Conservation (phyloP, 2,113 vertebrate species). For the Entelurus aequoreus region DNA sequence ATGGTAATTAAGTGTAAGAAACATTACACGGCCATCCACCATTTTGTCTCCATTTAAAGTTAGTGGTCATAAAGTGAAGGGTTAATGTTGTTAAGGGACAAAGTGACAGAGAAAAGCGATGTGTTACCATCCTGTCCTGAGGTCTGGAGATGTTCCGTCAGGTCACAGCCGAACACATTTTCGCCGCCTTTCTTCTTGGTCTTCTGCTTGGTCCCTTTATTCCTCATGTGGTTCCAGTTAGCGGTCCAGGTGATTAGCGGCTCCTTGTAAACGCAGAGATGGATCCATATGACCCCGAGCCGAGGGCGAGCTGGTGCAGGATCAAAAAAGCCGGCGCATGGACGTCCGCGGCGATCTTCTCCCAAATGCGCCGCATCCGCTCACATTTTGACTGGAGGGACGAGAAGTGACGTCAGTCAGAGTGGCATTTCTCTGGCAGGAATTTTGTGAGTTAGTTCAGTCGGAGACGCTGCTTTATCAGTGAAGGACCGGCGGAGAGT, state of each 20-base stretch:
- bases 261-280: slow-evolving; percentile 40
- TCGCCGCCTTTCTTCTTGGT: slow-evolving; percentile 89
- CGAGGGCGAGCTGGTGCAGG: slow-evolving; percentile 14
- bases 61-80: neutral
- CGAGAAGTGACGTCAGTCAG: slow-evolving; percentile 66
- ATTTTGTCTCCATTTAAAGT: neutral
- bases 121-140: slow-evolving; percentile 94
- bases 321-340: slow-evolving; percentile 37
- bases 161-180: slow-evolving; percentile 92
- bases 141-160: slow-evolving; percentile 89
- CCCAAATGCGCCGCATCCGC: slow-evolving; percentile 62
- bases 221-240: slow-evolving; percentile 90
- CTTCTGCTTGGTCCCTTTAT: slow-evolving; percentile 96
- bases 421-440: slow-evolving; percentile 1
- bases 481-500: slow-evolving; percentile 53
- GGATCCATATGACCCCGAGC: slow-evolving; percentile 52
- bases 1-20: slow-evolving; percentile 39
- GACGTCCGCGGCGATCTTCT: slow-evolving; percentile 50
- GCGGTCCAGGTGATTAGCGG: slow-evolving; percentile 52
- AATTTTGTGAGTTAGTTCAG: slow-evolving; percentile 4
- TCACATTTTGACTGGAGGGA: slow-evolving; percentile 66
- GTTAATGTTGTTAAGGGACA: neutral
- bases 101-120: slow-evolving; percentile 18
- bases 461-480: slow-evolving; percentile 38
- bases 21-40: slow-evolving; percentile 18